phyloP scores from a whole-genome alignment of 2,113 vertebrate genomes.

The Scalopus aquaticus region DNA sequence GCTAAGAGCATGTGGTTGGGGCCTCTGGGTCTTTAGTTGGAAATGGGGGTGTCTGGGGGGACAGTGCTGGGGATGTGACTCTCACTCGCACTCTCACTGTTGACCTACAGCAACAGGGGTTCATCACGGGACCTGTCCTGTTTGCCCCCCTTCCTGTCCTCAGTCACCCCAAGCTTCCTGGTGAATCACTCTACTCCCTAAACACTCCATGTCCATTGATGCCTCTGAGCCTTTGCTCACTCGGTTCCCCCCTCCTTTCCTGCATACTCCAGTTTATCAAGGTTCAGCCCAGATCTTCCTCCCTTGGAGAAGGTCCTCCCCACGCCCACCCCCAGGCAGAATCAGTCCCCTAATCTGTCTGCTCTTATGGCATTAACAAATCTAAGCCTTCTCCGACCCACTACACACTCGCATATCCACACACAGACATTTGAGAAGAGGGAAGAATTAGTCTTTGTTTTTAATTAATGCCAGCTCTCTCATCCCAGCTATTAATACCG shows the following conservation, averaged over 20 bases:
- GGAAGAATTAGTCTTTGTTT: conserved; percentile 57
- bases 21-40: not conserved
- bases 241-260: not conserved
- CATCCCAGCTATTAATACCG: conserved; percentile 23
- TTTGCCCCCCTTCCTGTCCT: not conserved
- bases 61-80: not conserved
- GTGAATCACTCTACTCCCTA: not conserved
- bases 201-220: no score
- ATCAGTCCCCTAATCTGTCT: not conserved
- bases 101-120: not conserved
- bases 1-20: not conserved
- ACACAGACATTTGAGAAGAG: not conserved
- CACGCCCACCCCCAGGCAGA: not conserved
- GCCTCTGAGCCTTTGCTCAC: not conserved
- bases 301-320: not conserved
- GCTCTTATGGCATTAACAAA: not conserved
- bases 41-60: not conserved
- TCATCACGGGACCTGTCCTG: not conserved
- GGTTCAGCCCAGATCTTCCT: not conserved
- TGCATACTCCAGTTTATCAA: not conserved
- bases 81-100: rapidly evolving
- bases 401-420: not conserved
- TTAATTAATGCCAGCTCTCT: conserved; percentile 70
- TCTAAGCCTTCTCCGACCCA: not conserved
- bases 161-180: not conserved